phyloP scores from a whole-genome alignment of 1,140 invertebrate genomes.

The Maniola jurtina region DNA sequence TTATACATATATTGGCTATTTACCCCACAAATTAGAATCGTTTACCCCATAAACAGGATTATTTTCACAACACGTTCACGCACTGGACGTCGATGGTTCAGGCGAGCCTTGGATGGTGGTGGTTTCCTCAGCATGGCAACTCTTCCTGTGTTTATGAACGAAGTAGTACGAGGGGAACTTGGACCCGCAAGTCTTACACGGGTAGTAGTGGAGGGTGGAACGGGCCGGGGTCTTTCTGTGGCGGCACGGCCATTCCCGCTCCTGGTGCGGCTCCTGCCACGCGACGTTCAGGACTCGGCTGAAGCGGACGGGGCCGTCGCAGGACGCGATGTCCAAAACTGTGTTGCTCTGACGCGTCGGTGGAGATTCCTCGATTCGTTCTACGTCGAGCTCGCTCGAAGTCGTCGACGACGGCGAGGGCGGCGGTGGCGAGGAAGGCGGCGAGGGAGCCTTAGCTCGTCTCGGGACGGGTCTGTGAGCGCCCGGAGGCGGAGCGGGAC shows the following conservation, averaged over 20 bases:
- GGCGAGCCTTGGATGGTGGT: constrained; percentile 45
- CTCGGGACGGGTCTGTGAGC: constrained; percentile 63
- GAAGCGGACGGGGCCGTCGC: constrained; percentile 92
- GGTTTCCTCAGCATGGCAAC: constrained; percentile 87
- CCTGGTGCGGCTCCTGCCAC: constrained; percentile 67
- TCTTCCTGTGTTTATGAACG: constrained; percentile 93
- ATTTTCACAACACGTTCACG: constrained; percentile 17
- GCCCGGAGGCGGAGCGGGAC: constrained; percentile 69
- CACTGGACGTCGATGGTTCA: constrained; percentile 54
- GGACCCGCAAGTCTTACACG: constrained; percentile 93
- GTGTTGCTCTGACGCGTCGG: constrained; percentile 38
- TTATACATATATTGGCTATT: not conserved
- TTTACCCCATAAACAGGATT: too few species aligned
- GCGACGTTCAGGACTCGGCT: constrained; percentile 66
- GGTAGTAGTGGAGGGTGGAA: constrained; percentile 93
- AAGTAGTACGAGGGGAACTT: constrained; percentile 96
- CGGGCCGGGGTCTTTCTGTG: constrained; percentile 78
- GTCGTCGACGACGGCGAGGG: constrained; percentile 52
- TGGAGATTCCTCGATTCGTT: constrained; percentile 52
- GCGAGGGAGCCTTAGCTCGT: constrained; percentile 47
- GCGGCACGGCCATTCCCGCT: constrained; percentile 75
- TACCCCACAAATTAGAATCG: too few species aligned
- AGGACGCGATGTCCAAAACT: constrained; percentile 90
- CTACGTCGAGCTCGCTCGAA: constrained; percentile 60
- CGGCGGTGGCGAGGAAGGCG: constrained; percentile 54